Percentiles rank a stretch among this genome's conserved stretches.
Evolutionary conservation across 1,140 invertebrate genomes (phyloP).

Genomic region (Meteorus sp.): DNA sequence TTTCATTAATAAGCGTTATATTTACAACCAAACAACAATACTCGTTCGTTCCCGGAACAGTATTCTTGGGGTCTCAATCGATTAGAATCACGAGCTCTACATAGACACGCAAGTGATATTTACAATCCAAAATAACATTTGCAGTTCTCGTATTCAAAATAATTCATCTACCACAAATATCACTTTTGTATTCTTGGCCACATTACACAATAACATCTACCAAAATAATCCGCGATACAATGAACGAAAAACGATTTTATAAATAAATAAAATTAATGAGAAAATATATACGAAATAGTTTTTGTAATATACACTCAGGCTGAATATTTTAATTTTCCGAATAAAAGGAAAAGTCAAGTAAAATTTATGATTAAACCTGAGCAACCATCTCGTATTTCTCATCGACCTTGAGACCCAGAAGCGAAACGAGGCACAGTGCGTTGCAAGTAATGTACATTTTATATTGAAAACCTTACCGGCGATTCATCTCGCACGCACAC

Average conservation of each 20-base stretch:
- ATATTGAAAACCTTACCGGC: conserved; percentile 3
- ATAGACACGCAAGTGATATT: conserved; percentile 7
- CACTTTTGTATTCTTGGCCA: not conserved
- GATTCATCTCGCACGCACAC: too few species aligned
- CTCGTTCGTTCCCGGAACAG: conserved; percentile 32
- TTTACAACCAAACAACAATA: conserved; percentile 54
- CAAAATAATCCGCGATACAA: not conserved
- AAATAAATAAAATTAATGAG: not conserved
- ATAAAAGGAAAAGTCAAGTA: too few species aligned
- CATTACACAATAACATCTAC: not conserved
- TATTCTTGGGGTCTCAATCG: conserved; percentile 25
- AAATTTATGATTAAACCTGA: not conserved
- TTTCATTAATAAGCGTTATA: conserved; percentile 46
- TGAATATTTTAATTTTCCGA: too few species aligned
- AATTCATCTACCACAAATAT: not conserved
- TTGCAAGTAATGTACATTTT: conserved; percentile 29
- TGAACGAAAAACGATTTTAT: not conserved
- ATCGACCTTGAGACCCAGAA: conserved; percentile 27
- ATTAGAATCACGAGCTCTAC: conserved; percentile 10
- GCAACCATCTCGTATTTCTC: conserved; percentile 6
- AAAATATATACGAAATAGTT: not conserved
- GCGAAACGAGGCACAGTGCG: conserved; percentile 30
- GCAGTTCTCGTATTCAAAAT: not conserved
- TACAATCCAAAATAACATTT: not conserved
- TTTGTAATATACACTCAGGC: not conserved